Evolutionary conservation across 2,797 vertebrate genomes (phyloP), one percentile per base, ranked within the genome.

Genomic region (Cetoscarus ocellatus): DNA sequence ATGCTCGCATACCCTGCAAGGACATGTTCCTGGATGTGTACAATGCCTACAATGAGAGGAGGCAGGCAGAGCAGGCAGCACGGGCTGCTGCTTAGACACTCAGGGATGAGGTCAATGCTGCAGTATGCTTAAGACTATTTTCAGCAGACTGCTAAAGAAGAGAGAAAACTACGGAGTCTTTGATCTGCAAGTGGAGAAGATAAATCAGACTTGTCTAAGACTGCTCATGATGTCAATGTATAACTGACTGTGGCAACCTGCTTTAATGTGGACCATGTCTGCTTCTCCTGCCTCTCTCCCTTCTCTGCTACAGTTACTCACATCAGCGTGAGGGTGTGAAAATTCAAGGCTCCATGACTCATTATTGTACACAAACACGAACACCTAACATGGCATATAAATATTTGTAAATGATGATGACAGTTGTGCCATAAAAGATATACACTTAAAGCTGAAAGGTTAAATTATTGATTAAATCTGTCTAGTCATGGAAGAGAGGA

Each of bases 1-100:
- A 90, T 0, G 96, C 96, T 0, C 15, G 43, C 48, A 94, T 97
- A 6, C 0, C 87, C 7, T 98, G 97, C 91, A 88, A 40, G 38
- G 92, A 96, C 76, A 95, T 98, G 91, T 97, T 98, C 75, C 86
- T 95, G 47, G 90, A 94, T 0, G 77, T 94, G 61, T 97, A 97
- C 82, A 67, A 91, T 1, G 17, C 56, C 56, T 95, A 95, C 86
- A 74, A 73, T 73, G 73, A 65, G 63, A 76, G 86, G 63, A 81
- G 75, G 75, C 73, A 56, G 77, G 80, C 59, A 0, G 10, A 70
- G 61, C 53, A 55, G 76, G 66, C 15, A 2, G 83, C 50, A 1
- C 84, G 44, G 75, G 77, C 83, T 17, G 12, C 17, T 0, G 60
- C 56, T n/a, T 94, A 86, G 65, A 67, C 10, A 0, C 7, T 39